Evolutionary conservation across 2,113 vertebrate species (phyloP).

Genomic region (Phoenicopterus ruber): DNA sequence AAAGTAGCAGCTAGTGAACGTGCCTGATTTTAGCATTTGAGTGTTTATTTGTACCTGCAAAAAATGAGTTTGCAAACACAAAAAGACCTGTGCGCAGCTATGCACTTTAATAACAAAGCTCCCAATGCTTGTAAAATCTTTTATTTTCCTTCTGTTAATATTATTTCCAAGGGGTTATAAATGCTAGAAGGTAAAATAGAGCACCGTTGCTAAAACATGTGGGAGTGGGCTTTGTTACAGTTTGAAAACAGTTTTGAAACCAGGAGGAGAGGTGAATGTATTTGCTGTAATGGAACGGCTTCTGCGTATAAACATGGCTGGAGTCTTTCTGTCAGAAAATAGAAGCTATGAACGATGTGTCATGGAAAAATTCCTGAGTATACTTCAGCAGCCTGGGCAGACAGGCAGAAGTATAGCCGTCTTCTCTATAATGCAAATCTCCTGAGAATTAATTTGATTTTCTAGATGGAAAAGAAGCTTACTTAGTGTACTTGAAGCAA

Average conservation of each 20-base stretch:
- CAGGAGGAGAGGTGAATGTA: neutral
- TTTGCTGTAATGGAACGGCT: neutral
- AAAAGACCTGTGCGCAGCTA: neutral
- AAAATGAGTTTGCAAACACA: neutral
- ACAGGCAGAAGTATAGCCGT: neutral
- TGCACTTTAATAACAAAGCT: neutral
- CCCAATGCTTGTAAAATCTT: neutral
- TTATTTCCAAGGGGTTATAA: neutral
- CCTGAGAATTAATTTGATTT: neutral
- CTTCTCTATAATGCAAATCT: neutral
- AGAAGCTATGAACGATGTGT: neutral
- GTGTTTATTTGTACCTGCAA: neutral
- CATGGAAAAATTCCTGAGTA: neutral
- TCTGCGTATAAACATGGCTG: neutral
- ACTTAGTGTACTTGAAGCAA: neutral
- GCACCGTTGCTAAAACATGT: neutral
- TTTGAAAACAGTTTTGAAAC: neutral
- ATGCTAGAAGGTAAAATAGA: neutral
- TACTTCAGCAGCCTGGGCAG: neutral
- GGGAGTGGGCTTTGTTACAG: neutral
- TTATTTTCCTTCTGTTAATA: neutral
- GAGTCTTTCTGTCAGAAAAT: neutral
- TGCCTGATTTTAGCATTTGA: neutral
- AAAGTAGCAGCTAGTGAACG: neutral
- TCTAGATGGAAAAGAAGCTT: neutral